phyloP scores from a whole-genome alignment of 2,113 vertebrate genomes.

The Harpagus bidentatus region DNA sequence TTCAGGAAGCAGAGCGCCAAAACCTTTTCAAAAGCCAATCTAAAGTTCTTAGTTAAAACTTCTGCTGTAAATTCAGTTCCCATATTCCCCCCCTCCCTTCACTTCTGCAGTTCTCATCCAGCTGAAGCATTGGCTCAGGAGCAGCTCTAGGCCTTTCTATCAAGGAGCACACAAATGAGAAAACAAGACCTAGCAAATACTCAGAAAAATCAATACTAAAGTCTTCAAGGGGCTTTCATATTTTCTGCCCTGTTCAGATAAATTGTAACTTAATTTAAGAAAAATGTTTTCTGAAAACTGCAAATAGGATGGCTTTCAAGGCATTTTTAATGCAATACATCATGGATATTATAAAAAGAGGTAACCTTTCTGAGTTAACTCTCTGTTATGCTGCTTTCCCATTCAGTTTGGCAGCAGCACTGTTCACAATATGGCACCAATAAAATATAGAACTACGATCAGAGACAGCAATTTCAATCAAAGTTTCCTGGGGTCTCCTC shows the following conservation, averaged over 20 bases:
- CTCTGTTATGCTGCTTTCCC: constrained; percentile 9
- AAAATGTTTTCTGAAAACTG: constrained; percentile 77
- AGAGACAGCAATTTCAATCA: constrained; percentile 68
- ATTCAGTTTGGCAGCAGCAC: constrained; percentile 48
- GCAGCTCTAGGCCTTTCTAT: constrained; percentile 55
- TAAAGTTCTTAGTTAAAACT: neutral
- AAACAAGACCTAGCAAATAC: constrained; percentile 72
- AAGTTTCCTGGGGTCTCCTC: constrained; percentile 67
- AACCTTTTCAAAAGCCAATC: neutral
- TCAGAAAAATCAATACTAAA: constrained; percentile 83
- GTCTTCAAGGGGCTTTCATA: constrained; percentile 75
- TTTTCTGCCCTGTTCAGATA: constrained; percentile 80
- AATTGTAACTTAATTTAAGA: constrained; percentile 85
- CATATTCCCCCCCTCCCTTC: neutral
- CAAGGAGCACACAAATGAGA: constrained; percentile 57
- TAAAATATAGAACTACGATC: constrained; percentile 66
- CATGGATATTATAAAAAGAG: constrained; percentile 7
- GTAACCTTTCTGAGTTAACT: constrained; percentile 40
- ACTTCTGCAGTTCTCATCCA: neutral
- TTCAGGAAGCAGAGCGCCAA: neutral
- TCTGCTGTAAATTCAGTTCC: neutral
- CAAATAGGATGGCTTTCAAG: constrained; percentile 79
- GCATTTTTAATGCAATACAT: constrained; percentile 60
- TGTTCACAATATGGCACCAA: constrained; percentile 67
- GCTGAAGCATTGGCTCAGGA: neutral